Conservation (phyloP, 2,888 invertebrate genomes). For the Mesochorus sp. region DNA sequence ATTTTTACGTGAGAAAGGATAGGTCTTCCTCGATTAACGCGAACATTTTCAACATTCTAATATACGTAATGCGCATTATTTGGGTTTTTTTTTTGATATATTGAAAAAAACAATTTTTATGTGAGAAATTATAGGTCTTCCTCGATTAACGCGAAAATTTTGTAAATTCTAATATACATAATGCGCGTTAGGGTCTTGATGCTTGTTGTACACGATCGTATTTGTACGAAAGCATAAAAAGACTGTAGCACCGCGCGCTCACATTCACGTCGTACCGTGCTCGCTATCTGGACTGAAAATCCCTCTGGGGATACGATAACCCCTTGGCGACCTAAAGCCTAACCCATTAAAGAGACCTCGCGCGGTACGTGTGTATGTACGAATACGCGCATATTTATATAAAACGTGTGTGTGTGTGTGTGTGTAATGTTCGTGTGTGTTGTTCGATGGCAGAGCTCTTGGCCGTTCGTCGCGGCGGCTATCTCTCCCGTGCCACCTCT, state of each 20-base stretch:
- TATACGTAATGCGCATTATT: too few species aligned
- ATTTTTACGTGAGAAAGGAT: too few species aligned
- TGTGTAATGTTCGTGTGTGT: conserved; percentile 32
- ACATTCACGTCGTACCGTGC: conserved; percentile 44
- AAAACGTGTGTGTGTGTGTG: neutral
- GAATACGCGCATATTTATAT: neutral
- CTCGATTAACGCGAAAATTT: too few species aligned
- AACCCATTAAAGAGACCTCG: conserved; percentile 78
- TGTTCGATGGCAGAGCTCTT: conserved; percentile 17
- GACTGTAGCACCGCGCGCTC: conserved; percentile 36
- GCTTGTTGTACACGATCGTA: too few species aligned
- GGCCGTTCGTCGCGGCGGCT: conserved; percentile 62
- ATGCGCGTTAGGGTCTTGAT: too few species aligned
- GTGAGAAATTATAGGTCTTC: too few species aligned
- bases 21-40: too few species aligned
- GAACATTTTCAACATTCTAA: too few species aligned
- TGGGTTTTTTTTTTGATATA: too few species aligned
- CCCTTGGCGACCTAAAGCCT: conserved; percentile 77
- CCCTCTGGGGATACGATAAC: conserved; percentile 79
- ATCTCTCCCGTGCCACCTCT: conserved; percentile 79
- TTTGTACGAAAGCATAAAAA: conserved; percentile 20
- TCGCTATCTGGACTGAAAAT: conserved; percentile 79
- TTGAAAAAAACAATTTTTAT: too few species aligned
- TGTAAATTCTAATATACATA: too few species aligned
- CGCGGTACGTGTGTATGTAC: neutral